A percentile compares a stretch with the other conserved stretches of the same genome.
Evolutionary conservation across 2,888 invertebrate species (phyloP).

Genomic region (Hybos culiciformis): DNA sequence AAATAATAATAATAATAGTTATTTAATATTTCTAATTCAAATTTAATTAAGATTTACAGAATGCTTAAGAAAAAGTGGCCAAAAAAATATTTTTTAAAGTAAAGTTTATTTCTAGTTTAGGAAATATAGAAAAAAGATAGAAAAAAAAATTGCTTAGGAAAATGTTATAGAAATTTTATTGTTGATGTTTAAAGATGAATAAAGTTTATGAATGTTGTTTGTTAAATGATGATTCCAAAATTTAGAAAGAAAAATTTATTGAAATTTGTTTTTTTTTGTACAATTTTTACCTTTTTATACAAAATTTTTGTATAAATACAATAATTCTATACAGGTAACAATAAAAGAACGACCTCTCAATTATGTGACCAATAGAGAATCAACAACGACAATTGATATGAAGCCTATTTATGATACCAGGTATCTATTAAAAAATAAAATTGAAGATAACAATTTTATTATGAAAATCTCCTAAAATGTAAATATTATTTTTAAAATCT

Average conservation of each 20-base stretch:
- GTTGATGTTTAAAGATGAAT: not conserved
- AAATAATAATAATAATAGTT: no score
- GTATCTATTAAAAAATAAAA: slow-evolving; percentile 17
- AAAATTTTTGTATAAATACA: not conserved
- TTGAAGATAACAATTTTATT: no score
- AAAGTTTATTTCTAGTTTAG: not conserved
- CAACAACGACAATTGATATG: slow-evolving; percentile 20
- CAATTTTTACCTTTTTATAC: not conserved
- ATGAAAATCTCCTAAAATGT: slow-evolving; percentile 1
- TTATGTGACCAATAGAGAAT: slow-evolving; percentile 19
- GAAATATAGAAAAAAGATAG: not conserved
- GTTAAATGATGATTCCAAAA: not conserved
- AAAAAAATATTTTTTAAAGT: no score
- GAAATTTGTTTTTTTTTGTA: not conserved
- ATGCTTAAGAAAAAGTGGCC: no score
- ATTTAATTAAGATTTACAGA: no score
- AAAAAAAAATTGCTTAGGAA: not conserved
- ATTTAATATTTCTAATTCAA: no score
- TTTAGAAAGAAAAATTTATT: not conserved
- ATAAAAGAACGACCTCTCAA: slow-evolving; percentile 23
- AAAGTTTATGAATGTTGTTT: not conserved
- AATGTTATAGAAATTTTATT: not conserved
- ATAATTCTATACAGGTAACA: not conserved
- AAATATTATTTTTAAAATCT: not conserved
- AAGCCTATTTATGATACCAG: slow-evolving; percentile 24